Evolutionary conservation across 1,140 invertebrate genomes (phyloP), one percentile per base, ranked within the genome.

Genomic region (Delia radicum): DNA sequence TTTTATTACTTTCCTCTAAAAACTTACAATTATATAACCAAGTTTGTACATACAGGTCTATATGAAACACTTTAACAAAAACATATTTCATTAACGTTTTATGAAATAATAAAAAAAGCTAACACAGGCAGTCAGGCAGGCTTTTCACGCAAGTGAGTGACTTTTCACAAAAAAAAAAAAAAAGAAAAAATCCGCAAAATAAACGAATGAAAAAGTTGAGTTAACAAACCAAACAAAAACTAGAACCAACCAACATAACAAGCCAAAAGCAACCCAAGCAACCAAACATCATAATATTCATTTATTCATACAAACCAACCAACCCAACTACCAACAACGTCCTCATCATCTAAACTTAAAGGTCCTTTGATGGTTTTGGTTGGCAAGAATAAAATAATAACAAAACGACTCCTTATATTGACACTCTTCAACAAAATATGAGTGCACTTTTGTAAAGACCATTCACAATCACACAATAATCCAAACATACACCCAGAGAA

Each of bases 391-490:
- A 21, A 63, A 63, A 69, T 33, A 69, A 21, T 24, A 29, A 69
- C 6, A 69, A 33, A 33, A 29, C 7, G 18, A 29, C 65, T 33
- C 37, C 29, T 33, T 13, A 69, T 69, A 69, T 69, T 69, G 65
- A 69, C 65, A 69, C 65, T 69, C 65, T 69, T 69, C 65, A 69
- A 29, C 65, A 69, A 33, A 33, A 69, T 69, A 69, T 69, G 65
- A 69, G 65, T 69, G 65, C 65, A 37, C 65, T 69, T 69, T 33
- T 37, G 18, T 33, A 7, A 69, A 69, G 65, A 69, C 65, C 65
- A 69, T 69, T 37, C 29, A 28, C 29, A 37, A 37, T 15, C 29
- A 69, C 21, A 18, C 62, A 26, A 26, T 24, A 18, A 33, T 4
- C 31, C 31, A 33, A 5, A 5, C 31, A 4, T 24, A 55, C n/a